A percentile compares a stretch with the other conserved stretches of the same genome.
phyloP scores from a whole-genome alignment of 1,140 invertebrate species.

The Dryas iulia region DNA sequence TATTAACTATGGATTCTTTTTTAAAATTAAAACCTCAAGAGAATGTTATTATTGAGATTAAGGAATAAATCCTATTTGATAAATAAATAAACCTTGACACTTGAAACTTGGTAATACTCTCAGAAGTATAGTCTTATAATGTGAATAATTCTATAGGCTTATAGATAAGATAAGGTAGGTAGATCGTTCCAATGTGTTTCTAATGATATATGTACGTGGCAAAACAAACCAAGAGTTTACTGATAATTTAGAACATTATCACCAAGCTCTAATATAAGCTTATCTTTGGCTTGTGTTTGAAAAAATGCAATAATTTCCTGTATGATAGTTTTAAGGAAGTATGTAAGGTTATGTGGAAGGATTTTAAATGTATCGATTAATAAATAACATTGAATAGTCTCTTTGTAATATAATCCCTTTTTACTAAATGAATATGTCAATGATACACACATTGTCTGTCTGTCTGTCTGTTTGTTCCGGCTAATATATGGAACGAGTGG shows the following conservation, averaged over 20 bases:
- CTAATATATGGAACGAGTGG: too few species aligned
- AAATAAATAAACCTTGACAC: conserved; percentile 25
- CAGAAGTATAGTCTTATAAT: conserved; percentile 10
- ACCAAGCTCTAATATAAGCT: background rate
- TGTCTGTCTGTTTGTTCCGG: too few species aligned
- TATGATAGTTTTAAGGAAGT: too few species aligned
- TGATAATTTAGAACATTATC: conserved; percentile 3
- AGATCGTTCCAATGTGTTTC: conserved; percentile 1
- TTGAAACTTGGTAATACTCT: conserved; percentile 12
- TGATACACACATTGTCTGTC: too few species aligned
- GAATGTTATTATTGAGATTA: too few species aligned
- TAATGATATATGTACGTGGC: background rate
- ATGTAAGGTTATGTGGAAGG: too few species aligned
- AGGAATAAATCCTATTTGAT: background rate
- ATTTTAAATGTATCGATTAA: too few species aligned
- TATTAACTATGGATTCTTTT: too few species aligned
- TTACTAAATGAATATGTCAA: too few species aligned
- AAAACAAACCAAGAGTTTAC: background rate
- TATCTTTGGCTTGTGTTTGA: background rate
- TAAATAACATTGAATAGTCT: too few species aligned
- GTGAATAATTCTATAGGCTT: conserved; percentile 8
- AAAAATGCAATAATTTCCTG: conserved; percentile 6
- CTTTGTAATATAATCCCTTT: too few species aligned
- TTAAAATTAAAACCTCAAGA: too few species aligned
- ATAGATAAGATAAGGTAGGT: conserved; percentile 22